Evolutionary conservation across 2,113 vertebrate species (phyloP).

Genomic region (Ramphastos sulfuratus): DNA sequence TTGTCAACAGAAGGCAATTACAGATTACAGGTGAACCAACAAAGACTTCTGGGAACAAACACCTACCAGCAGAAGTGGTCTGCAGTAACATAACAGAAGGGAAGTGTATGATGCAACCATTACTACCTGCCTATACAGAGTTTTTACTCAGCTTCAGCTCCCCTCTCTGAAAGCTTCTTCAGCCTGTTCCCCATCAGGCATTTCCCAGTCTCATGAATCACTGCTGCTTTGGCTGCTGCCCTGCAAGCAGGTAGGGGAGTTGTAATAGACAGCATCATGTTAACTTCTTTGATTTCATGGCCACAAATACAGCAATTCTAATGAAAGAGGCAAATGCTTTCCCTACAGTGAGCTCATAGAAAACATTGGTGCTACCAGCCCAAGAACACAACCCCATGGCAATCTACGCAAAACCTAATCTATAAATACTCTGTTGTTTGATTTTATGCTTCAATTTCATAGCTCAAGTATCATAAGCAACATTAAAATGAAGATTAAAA

Average conservation of each 20-base stretch:
- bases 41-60: neutral
- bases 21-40: neutral
- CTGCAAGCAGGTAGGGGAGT: neutral
- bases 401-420: neutral
- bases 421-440: neutral
- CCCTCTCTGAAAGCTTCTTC: neutral
- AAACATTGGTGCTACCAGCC: neutral
- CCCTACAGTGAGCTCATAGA: neutral
- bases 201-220: neutral
- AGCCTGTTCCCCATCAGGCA: rapidly evolving
- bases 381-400: neutral
- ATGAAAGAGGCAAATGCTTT: neutral
- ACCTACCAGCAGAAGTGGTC: neutral
- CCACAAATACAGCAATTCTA: neutral
- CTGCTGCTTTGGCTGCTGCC: neutral
- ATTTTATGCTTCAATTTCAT: neutral
- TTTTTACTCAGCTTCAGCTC: neutral
- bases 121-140: neutral
- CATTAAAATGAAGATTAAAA: neutral
- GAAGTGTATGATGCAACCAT: neutral
- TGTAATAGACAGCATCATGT: neutral
- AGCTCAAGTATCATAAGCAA: neutral
- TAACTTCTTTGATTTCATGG: neutral
- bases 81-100: neutral
- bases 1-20: neutral